Evolutionary conservation across 2,113 vertebrate genomes (phyloP).

Genomic region (Platichthys flesus): DNA sequence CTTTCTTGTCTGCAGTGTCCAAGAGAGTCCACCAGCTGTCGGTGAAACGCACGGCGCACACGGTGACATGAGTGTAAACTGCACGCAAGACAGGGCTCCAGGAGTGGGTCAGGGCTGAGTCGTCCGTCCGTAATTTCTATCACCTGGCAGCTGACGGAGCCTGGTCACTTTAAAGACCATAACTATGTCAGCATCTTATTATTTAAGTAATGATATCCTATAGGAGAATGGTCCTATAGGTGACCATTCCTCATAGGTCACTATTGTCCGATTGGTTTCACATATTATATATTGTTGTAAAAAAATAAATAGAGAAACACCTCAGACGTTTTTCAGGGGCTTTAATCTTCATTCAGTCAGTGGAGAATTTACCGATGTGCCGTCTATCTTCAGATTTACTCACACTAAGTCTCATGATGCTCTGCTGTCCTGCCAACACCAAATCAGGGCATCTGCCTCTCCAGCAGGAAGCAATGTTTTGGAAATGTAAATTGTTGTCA

Average conservation of each 20-base stretch:
- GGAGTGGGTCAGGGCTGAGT: conserved; percentile 15
- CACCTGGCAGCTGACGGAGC: background rate
- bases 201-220: background rate
- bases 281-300: background rate
- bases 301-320: background rate
- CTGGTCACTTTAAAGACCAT: background rate
- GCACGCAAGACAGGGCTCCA: conserved; percentile 15
- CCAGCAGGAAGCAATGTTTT: conserved; percentile 40
- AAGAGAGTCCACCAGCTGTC: conserved; percentile 46
- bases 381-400: too few relatives aligned
- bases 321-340: background rate
- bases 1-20: conserved; percentile 36
- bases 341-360: conserved; percentile 10
- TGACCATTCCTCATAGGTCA: background rate
- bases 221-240: too few relatives aligned
- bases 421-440: conserved; percentile 12
- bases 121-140: conserved; percentile 6
- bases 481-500: conserved; percentile 9
- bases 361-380: background rate
- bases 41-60: conserved; percentile 15
- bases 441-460: conserved; percentile 31
- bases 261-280: background rate
- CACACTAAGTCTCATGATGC: background rate
- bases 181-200: background rate
- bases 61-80: conserved; percentile 49